Conservation (phyloP, 1,140 invertebrate genomes). For the Trachymyrmex septentrionalis region DNA sequence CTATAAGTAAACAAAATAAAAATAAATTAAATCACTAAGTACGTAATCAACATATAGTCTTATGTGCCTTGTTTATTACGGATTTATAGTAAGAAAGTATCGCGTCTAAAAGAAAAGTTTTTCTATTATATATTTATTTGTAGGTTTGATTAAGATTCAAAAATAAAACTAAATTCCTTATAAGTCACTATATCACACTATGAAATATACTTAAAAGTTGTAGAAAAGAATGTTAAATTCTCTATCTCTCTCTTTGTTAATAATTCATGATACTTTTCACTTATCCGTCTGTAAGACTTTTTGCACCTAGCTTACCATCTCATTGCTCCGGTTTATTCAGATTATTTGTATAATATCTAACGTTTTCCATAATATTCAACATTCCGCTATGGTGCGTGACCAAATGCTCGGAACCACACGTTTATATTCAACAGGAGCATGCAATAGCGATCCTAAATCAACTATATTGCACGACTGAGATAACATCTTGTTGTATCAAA, state of each 20-base stretch:
- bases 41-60: neutral
- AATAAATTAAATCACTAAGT: neutral
- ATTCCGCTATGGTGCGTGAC: neutral
- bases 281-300: constrained; percentile 37
- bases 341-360: constrained; percentile 45
- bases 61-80: neutral
- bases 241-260: constrained; percentile 6
- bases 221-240: constrained; percentile 43
- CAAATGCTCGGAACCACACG: neutral
- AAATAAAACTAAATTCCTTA: constrained; percentile 9
- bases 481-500: neutral
- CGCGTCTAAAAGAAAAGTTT: constrained; percentile 2
- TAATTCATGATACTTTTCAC: constrained; percentile 35
- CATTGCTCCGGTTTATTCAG: constrained; percentile 36
- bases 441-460: neutral
- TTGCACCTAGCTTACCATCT: constrained; percentile 26
- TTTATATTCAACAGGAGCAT: constrained; percentile 4
- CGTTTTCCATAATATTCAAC: constrained; percentile 27
- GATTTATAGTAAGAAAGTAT: neutral
- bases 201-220: neutral
- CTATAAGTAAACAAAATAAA: neutral
- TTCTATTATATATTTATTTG: constrained; percentile 6
- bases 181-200: neutral
- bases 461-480: neutral
- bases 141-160: neutral